Conservation (phyloP, 1,140 invertebrate species). For the Zaprionus gabonicus region DNA sequence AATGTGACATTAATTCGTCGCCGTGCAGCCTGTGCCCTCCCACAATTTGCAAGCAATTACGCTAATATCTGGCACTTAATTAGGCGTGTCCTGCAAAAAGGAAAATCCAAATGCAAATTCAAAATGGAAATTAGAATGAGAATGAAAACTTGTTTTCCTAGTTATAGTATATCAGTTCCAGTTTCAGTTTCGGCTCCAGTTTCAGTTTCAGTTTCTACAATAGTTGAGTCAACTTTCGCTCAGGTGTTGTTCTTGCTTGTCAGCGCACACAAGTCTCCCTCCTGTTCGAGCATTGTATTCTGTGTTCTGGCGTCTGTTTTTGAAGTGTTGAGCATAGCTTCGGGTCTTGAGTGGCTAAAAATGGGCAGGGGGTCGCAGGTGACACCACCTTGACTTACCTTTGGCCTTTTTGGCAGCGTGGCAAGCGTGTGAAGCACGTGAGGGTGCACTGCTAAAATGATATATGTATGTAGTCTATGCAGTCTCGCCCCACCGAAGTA, state of each 20-base stretch:
- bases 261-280: conserved; percentile 50
- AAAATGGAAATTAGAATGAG: conserved; percentile 58
- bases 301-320: conserved; percentile 27
- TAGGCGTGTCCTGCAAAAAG: conserved; percentile 19
- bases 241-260: conserved; percentile 64
- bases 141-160: conserved; percentile 52
- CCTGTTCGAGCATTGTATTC: neutral
- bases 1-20: conserved; percentile 58
- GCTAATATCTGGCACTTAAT: conserved; percentile 51
- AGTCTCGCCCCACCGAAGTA: neutral
- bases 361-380: conserved; percentile 15
- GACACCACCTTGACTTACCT: conserved; percentile 57
- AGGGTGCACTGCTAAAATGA: conserved; percentile 1
- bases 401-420: conserved; percentile 67
- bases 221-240: conserved; percentile 66
- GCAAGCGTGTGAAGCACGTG: conserved; percentile 9
- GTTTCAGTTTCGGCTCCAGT: conserved; percentile 5
- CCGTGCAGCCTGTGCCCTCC: neutral
- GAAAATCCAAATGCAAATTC: neutral
- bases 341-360: neutral
- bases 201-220: conserved; percentile 9
- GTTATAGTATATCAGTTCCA: conserved; percentile 6
- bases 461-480: neutral
- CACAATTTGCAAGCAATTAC: conserved; percentile 45
- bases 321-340: conserved; percentile 53